Percentiles rank a stretch among this genome's conserved stretches.
phyloP scores from a whole-genome alignment of 1,140 invertebrate species.

The Parapsyche elsis region DNA sequence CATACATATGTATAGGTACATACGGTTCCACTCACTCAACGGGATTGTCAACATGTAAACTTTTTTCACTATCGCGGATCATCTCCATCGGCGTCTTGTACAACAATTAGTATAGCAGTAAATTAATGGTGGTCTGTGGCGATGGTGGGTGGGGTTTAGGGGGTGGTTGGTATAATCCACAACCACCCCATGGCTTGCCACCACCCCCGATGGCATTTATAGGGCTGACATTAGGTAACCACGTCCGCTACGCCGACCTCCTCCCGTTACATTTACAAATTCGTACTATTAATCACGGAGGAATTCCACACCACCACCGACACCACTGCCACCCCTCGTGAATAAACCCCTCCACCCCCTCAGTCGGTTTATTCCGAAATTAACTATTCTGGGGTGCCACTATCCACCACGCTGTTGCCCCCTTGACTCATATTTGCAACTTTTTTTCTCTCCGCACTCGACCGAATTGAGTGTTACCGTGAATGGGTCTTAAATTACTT shows the following conservation, averaged over 20 bases:
- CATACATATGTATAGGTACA: no score
- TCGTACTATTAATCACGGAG: conserved; percentile 54
- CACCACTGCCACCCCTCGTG: neutral
- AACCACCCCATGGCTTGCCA: conserved; percentile 15
- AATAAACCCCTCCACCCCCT: neutral
- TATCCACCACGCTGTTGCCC: neutral
- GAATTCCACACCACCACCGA: conserved; percentile 51
- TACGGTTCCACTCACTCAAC: no score
- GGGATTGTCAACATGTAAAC: neutral
- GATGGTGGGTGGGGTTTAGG: neutral
- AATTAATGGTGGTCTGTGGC: conserved; percentile 31
- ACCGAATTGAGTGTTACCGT: neutral
- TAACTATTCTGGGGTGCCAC: conserved; percentile 48
- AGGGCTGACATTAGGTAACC: conserved; percentile 47
- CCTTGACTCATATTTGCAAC: neutral
- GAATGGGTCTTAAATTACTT: neutral
- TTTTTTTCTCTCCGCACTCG: neutral
- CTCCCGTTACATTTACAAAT: conserved; percentile 54
- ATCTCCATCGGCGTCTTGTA: conserved; percentile 14
- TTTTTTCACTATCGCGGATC: neutral
- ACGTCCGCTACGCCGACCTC: conserved; percentile 38
- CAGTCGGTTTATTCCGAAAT: conserved; percentile 51
- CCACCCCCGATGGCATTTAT: conserved; percentile 42
- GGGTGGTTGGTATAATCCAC: conserved; percentile 2
- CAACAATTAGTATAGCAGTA: conserved; percentile 37